phyloP scores from a whole-genome alignment of 2,797 vertebrate species.

The Rhabdomys pumilio region DNA sequence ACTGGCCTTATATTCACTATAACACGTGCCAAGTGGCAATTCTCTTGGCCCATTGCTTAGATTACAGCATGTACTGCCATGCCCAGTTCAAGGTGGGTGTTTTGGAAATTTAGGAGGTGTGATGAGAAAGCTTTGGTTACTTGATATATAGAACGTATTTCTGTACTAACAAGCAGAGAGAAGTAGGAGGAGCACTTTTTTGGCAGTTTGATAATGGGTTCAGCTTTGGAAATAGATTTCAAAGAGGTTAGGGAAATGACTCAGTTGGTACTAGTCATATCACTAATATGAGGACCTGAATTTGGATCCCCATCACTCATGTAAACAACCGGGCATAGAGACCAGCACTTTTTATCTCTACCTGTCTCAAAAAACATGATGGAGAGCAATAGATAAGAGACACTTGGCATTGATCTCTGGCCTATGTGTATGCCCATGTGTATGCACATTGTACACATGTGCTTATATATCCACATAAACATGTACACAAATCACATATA shows the following conservation, averaged over 20 bases:
- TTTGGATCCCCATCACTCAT: not conserved
- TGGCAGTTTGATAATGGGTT: slow-evolving; percentile 23
- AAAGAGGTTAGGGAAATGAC: not conserved
- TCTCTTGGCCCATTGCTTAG: not conserved
- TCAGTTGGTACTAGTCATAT: not conserved
- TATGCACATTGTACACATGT: not conserved
- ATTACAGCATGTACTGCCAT: not conserved
- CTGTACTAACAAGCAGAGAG: not conserved
- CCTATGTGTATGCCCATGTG: not conserved
- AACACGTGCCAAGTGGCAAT: too few relatives aligned
- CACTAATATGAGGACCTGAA: not conserved
- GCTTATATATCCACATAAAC: too few relatives aligned
- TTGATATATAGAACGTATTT: not conserved
- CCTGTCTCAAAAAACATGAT: not conserved
- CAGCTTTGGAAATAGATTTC: not conserved
- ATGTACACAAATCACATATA: not conserved
- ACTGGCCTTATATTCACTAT: not conserved
- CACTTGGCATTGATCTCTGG: not conserved
- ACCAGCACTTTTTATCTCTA: not conserved
- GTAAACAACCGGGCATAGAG: not conserved
- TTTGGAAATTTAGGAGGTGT: not conserved
- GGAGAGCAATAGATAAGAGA: not conserved
- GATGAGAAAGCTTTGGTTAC: not conserved
- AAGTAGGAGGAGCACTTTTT: not conserved
- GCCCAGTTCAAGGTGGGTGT: not conserved